phyloP scores from a whole-genome alignment of 1,140 invertebrate species.

The Augochlora pura region DNA sequence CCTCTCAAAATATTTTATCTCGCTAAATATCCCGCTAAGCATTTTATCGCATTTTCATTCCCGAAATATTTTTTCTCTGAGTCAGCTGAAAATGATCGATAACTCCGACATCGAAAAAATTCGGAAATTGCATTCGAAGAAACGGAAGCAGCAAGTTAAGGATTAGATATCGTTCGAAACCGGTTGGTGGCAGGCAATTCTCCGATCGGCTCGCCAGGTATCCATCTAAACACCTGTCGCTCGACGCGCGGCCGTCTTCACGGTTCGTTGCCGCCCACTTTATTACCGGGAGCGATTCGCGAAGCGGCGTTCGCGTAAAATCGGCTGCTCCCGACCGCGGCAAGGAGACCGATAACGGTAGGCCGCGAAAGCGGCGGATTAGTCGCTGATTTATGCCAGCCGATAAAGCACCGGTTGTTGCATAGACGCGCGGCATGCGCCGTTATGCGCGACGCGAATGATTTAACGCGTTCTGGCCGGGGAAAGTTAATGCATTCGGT shows the following conservation, averaged over 20 bases:
- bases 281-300: background rate
- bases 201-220: background rate
- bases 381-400: constrained; percentile 66
- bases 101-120: no score
- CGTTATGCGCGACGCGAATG: constrained; percentile 23
- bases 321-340: background rate
- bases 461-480: constrained; percentile 34
- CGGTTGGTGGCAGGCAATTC: background rate
- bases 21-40: no score
- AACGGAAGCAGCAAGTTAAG: no score
- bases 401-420: constrained; percentile 58
- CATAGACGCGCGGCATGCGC: constrained; percentile 10
- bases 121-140: no score
- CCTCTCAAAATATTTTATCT: no score
- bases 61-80: no score
- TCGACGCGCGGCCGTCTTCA: background rate
- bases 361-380: constrained; percentile 55
- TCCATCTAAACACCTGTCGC: constrained; percentile 3
- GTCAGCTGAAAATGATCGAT: no score
- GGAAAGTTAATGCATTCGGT: constrained; percentile 29
- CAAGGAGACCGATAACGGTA: constrained; percentile 26
- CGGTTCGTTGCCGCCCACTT: background rate
- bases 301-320: background rate
- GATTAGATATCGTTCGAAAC: background rate
- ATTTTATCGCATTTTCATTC: no score